phyloP scores from a whole-genome alignment of 2,888 invertebrate species.

The Chelonus formosanus region DNA sequence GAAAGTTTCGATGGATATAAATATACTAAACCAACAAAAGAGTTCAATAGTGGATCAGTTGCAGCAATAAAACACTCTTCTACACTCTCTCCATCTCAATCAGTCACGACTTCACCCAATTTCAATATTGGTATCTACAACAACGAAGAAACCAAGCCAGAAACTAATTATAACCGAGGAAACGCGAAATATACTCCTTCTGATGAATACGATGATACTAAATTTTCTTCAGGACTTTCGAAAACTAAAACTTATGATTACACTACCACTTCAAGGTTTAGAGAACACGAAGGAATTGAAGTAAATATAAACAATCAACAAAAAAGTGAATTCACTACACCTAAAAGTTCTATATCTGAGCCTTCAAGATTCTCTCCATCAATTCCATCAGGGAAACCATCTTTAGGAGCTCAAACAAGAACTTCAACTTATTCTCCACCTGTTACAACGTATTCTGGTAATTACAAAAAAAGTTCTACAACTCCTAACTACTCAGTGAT shows the following conservation, averaged over 20 bases:
- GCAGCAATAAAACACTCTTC: constrained; percentile 37
- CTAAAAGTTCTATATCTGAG: too few species aligned
- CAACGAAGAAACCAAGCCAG: constrained; percentile 44
- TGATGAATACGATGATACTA: constrained; percentile 35
- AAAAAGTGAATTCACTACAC: too few species aligned
- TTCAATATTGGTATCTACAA: constrained; percentile 40
- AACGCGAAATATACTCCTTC: constrained; percentile 35
- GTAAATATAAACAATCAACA: constrained; percentile 5
- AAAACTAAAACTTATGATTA: constrained; percentile 19
- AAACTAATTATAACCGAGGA: constrained; percentile 52
- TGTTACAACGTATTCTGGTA: constrained; percentile 48
- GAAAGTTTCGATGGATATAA: constrained; percentile 34
- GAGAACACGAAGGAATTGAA: not conserved
- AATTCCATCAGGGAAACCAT: constrained; percentile 21
- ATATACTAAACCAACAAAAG: constrained; percentile 39
- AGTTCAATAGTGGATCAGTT: constrained; percentile 39
- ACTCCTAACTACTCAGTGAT: constrained; percentile 30
- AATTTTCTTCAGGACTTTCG: constrained; percentile 12
- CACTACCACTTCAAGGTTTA: not conserved
- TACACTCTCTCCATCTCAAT: constrained; percentile 21
- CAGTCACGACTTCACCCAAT: constrained; percentile 41
- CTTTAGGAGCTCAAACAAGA: constrained; percentile 13
- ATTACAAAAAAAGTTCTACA: constrained; percentile 37
- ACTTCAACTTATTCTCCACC: constrained; percentile 33
- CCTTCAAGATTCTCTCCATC: not conserved